Percentiles rank a stretch among this genome's conserved stretches.
These are phyloP conservation scores for Caenorhabditis wallacei DNA, from an alignment of 2,888 invertebrate species.

Conservation along the genomic window DNA sequence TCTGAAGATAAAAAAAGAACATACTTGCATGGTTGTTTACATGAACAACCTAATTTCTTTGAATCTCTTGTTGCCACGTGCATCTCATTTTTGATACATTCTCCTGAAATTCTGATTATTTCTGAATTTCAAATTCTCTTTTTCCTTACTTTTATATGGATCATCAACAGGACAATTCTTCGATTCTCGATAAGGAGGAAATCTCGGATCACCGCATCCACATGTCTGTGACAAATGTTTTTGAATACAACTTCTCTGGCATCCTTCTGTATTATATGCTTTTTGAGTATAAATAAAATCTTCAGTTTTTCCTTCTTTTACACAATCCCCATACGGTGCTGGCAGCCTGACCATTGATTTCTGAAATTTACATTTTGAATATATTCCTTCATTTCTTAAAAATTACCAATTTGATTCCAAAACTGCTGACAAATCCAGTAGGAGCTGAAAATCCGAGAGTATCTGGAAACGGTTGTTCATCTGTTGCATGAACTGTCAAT, in stretches of 20 bases:
- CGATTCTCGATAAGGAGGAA: constrained; percentile 73
- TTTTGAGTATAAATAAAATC: constrained; percentile 80
- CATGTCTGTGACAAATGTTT: constrained; percentile 75
- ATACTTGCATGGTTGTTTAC: constrained; percentile 81
- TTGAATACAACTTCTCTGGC: constrained; percentile 80
- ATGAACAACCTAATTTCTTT: constrained; percentile 72
- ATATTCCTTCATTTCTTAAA: not conserved
- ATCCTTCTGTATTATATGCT: constrained; percentile 81
- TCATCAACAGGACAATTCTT: constrained; percentile 81
- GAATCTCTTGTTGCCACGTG: constrained; percentile 72
- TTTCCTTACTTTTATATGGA: constrained; percentile 69
- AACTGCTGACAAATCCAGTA: constrained; percentile 81
- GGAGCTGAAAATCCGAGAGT: constrained; percentile 82
- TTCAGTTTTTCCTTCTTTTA: constrained; percentile 77
- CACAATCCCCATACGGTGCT: constrained; percentile 82
- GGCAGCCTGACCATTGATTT: constrained; percentile 81
- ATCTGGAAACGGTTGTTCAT: constrained; percentile 81
- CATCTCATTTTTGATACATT: constrained; percentile 77
- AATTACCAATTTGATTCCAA: constrained; percentile 80
- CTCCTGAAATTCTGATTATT: constrained; percentile 66
- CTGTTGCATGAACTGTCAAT: constrained; percentile 79
- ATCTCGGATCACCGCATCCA: constrained; percentile 82
- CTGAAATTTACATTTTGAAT: constrained; percentile 38
- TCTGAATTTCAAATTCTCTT: not conserved
- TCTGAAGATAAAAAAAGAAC: constrained; percentile 17